Evolutionary conservation across 1,140 invertebrate genomes (phyloP).

Genomic region (Akabosia matsudoensis): DNA sequence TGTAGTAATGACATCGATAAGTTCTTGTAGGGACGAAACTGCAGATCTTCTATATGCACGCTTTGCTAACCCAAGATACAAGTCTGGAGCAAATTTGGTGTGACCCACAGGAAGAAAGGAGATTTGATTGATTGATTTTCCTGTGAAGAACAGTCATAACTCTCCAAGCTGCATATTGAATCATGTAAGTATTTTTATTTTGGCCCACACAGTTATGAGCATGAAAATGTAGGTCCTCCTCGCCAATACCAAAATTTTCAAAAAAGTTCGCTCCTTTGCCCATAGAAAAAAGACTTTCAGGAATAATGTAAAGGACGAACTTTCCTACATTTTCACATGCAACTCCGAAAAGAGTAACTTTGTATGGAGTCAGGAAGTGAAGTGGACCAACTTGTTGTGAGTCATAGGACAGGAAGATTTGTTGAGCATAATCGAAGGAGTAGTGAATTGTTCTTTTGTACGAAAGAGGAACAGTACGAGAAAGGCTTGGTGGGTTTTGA

Average conservation of each 20-base stretch:
- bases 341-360: constrained; percentile 21
- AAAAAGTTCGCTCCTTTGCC: constrained; percentile 30
- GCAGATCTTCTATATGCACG: neutral
- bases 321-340: constrained; percentile 17
- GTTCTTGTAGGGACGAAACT: neutral
- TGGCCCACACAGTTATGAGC: constrained; percentile 29
- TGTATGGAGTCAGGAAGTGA: constrained; percentile 17
- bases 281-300: neutral
- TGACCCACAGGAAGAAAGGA: constrained; percentile 25
- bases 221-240: neutral
- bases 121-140: neutral
- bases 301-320: constrained; percentile 28
- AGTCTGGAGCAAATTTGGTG: constrained; percentile 30
- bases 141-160: neutral
- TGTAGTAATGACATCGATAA: neutral
- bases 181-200: constrained; percentile 26
- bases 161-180: constrained; percentile 24
- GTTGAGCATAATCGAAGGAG: constrained; percentile 29
- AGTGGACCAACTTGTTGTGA: constrained; percentile 24
- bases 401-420: constrained; percentile 6
- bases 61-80: constrained; percentile 16
- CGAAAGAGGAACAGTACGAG: neutral
- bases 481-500: neutral
- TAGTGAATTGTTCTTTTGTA: constrained; percentile 1
- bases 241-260: constrained; percentile 19